Conservation (phyloP, 2,797 vertebrate species). For the Zenarchopterus dispar region DNA sequence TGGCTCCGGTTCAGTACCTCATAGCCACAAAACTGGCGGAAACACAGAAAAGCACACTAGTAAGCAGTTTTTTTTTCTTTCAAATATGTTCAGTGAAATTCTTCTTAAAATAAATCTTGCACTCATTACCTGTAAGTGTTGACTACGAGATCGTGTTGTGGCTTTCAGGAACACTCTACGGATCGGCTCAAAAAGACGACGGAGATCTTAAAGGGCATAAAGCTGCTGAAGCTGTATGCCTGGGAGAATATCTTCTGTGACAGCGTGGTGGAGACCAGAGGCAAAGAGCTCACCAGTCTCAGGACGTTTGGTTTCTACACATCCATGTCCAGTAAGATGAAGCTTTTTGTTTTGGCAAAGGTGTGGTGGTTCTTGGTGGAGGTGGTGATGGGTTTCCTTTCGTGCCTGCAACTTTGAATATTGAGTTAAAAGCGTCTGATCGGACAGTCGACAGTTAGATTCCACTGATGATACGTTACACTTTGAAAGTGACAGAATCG, state of each 20-base stretch:
- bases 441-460: too few species aligned
- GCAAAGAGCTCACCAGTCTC: constrained; percentile 94
- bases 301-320: constrained; percentile 96
- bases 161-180: constrained; percentile 92
- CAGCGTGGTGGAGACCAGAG: constrained; percentile 92
- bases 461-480: too few species aligned
- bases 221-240: constrained; percentile 95
- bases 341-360: not conserved
- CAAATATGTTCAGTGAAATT: too few species aligned
- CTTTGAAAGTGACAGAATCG: too few species aligned
- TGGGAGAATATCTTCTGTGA: constrained; percentile 98
- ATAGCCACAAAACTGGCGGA: constrained; percentile 96
- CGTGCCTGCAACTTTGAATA: too few species aligned
- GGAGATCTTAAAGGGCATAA: constrained; percentile 97
- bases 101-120: too few species aligned
- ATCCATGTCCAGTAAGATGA: constrained; percentile 92
- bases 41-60: constrained; percentile 94
- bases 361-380: too few species aligned
- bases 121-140: too few species aligned
- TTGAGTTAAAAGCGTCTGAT: too few species aligned
- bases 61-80: constrained; percentile 70
- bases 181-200: constrained; percentile 96
- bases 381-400: too few species aligned
- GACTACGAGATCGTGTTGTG: not conserved
- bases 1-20: constrained; percentile 95